Base-by-base conservation (phyloP, 2,113 vertebrate genomes). In the Pseudorhombus dupliciocellatus region DNA sequence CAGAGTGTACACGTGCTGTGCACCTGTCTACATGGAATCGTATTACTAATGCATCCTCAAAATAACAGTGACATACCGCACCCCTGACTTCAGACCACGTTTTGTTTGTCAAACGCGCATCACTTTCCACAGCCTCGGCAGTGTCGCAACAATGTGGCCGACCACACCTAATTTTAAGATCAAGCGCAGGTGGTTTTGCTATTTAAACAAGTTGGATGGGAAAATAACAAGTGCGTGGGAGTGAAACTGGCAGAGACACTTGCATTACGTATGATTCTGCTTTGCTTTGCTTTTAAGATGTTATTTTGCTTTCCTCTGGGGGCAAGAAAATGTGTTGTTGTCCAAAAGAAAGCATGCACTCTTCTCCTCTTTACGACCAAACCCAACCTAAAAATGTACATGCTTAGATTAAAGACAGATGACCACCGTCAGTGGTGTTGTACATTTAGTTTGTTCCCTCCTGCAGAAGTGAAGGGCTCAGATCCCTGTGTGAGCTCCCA, bases 361-460 rank as follows among this genome's bases (percentile, higher is more conserved):
- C 34, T 37, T 0, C 12, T 58, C 8, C 14, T 53, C 28, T 60
- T 11, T 12, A 28, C 20, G 30, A 64, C 46, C 58, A 58, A 70
- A 54, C 62, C 70, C 21, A n/a, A 61, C 25, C 30, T 30, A 30
- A 22, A 24, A 61, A 53, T 12, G 42, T 15, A 20, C 4, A 46
- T 46, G 42, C 16, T 16, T 46, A 4, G 42, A 15, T 46, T 46
- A 1, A 50, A 15, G 20, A n/a, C 22, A 55, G 54, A 26, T 67
- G 58, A 48, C 60, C 63, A 24, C 25, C 8, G 40, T 44, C 31
- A 48, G 4, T 44, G n/a, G 48, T 21, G 48, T 87, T 86, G 88
- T 88, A 88, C 79, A 85, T 63, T 42, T n/a, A 46, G 16, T 50
- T 50, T 21, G 48, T 22, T 7, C n/a, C n/a, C 20, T n/a, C 2